A percentile compares a stretch with the other conserved stretches of the same genome.
Conservation (phyloP, 2,888 invertebrate genomes). For the Tyria jacobaeae region DNA sequence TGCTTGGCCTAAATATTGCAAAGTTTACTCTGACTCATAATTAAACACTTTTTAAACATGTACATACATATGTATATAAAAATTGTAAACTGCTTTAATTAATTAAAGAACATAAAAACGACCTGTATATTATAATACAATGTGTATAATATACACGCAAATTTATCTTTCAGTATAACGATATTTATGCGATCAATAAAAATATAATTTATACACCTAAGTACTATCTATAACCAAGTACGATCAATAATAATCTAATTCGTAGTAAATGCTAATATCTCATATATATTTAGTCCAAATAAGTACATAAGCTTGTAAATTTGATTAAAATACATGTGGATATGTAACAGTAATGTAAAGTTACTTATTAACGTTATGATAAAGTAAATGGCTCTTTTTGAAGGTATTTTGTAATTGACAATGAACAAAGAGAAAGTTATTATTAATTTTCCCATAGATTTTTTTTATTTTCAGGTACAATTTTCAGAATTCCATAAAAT, state of each 20-base stretch:
- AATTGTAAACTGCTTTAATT: too few relatives aligned
- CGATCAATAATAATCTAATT: conserved; percentile 21
- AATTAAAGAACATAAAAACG: neutral
- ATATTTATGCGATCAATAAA: conserved; percentile 29
- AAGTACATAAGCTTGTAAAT: conserved; percentile 30
- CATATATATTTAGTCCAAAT: too few relatives aligned
- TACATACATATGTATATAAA: too few relatives aligned
- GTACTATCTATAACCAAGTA: conserved; percentile 6
- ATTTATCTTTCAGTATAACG: conserved; percentile 2
- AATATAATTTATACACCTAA: conserved; percentile 4
- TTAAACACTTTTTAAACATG: too few relatives aligned
- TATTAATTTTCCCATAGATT: neutral
- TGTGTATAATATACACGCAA: conserved; percentile 20
- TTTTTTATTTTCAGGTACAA: neutral
- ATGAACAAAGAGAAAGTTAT: neutral
- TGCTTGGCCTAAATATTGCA: too few relatives aligned
- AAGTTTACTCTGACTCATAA: too few relatives aligned
- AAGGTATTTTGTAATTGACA: neutral
- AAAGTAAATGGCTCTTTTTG: conserved; percentile 33
- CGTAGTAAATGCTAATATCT: conserved; percentile 18
- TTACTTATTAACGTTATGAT: conserved; percentile 25
- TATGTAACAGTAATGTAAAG: conserved; percentile 10
- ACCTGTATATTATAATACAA: neutral
- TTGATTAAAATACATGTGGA: conserved; percentile 9
- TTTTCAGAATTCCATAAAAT: too few relatives aligned